Evolutionary conservation across 2,888 invertebrate species (phyloP), one percentile per base, ranked within the genome.

Genomic region (Ametastegia equiseti): DNA sequence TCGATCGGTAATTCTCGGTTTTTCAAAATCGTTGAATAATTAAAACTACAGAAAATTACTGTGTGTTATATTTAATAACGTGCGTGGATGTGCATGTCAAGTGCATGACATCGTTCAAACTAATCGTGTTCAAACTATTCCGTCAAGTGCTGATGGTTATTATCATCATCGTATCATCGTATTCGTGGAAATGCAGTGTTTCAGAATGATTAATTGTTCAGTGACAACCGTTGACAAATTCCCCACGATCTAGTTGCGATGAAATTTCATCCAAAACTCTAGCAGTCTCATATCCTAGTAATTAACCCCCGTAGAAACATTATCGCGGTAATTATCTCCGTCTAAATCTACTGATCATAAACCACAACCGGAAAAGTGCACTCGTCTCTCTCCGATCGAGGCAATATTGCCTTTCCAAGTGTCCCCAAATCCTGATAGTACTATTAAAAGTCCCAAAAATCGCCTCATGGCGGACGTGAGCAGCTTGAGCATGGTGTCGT

Each of bases 401-500:
- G 54, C 7, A 7, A 2, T 9, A n/a, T n/a, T 50, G 1, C 23
- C 57, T 57, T 9, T 57, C 3, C 27, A 30, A 60, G 60, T 1
- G 15, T 1, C 0, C 30, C 30, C 4, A 30, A 60, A 30, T 5
- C 23, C 30, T 3, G n/a, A 50, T 9, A 1, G n/a, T 30, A 47
- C 30, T 15, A 30, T 19, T 36, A 33, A n/a, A n/a, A 27, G 33
- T 1, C 19, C 1, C 5, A 13, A 1, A 19, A 19, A 33, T 36
- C 4, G 42, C 5, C 78, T n/a, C 54, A 88, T 87, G 86, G 85
- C 87, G 78, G 87, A 89, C 23, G 84, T 87, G 39, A 85, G 85
- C 75, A 83, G 83, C 36, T 54, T 83, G 90, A 85, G 85, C 47
- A 96, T 96, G 96, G 95, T 96, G 92, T 95, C 95, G 86, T 96